A percentile compares a stretch with the other conserved stretches of the same genome.
These are phyloP conservation scores for Rostratula benghalensis DNA, from an alignment of 2,113 vertebrate species.

Conservation along the genomic window DNA sequence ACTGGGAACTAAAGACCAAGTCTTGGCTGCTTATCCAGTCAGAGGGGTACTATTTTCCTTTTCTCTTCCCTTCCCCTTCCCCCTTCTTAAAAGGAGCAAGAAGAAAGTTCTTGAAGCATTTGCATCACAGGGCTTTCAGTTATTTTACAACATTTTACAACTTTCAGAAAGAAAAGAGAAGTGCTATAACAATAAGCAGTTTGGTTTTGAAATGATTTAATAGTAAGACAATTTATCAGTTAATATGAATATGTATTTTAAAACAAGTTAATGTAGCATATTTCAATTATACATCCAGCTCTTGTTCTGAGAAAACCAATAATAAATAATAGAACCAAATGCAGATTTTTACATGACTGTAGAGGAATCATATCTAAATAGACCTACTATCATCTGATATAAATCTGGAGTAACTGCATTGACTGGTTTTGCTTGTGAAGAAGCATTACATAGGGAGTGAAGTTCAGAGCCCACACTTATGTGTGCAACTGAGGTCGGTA, in stretches of 20 bases:
- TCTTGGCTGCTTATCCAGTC: not conserved
- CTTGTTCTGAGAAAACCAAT: not conserved
- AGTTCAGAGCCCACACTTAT: not conserved
- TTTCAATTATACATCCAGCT: not conserved
- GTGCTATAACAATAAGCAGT: not conserved
- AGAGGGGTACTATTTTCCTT: not conserved
- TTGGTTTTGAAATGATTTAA: not conserved
- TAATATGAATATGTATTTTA: not conserved
- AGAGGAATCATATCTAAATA: not conserved
- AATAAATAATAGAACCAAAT: not conserved
- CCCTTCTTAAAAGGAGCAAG: not conserved
- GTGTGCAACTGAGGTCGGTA: not conserved
- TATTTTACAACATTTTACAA: not conserved
- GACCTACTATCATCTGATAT: not conserved
- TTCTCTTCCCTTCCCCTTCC: not conserved
- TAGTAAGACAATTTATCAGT: not conserved
- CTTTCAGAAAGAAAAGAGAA: not conserved
- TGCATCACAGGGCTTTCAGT: not conserved
- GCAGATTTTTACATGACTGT: not conserved
- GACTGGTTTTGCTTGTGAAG: not conserved
- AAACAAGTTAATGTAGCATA: not conserved
- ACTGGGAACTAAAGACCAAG: not conserved
- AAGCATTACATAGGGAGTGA: not conserved
- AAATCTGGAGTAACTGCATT: not conserved
- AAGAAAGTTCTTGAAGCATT: not conserved